Evolutionary conservation across 1,140 invertebrate species (phyloP).

Genomic region (Drosophila guanche): DNA sequence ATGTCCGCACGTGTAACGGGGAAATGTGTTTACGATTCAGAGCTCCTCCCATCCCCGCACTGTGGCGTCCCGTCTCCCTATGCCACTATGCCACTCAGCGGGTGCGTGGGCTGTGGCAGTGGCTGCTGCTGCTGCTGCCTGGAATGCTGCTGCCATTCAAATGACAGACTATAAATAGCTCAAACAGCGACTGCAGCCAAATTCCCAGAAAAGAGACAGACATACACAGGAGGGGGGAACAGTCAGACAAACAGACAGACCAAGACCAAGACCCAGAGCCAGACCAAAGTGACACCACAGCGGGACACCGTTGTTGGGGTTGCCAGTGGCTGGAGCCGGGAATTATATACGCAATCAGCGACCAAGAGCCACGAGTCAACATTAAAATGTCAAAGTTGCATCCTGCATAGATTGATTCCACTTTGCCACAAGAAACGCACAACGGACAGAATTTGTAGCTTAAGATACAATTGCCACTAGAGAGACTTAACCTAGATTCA

Average conservation of each 20-base stretch:
- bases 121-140: slow-evolving; percentile 10
- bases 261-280: too few species aligned
- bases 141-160: slow-evolving; percentile 62
- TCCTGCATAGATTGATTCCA: neutral
- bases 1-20: slow-evolving; percentile 71
- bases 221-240: slow-evolving; percentile 18
- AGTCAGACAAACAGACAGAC: neutral
- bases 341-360: too few species aligned
- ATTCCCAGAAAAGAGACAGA: slow-evolving; percentile 50
- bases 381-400: slow-evolving; percentile 9
- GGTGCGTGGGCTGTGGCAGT: slow-evolving; percentile 4
- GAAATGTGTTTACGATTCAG: slow-evolving; percentile 67
- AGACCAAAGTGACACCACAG: too few species aligned
- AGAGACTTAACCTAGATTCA: too few species aligned
- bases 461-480: neutral
- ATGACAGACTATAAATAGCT: slow-evolving; percentile 74
- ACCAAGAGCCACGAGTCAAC: neutral
- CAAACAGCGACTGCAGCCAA: slow-evolving; percentile 57
- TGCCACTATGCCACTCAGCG: too few species aligned
- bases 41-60: neutral
- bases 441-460: neutral
- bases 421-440: neutral
- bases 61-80: too few species aligned
- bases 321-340: too few species aligned
- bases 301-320: too few species aligned